Percentiles rank a stretch among this genome's conserved stretches.
These are phyloP conservation scores for Drosophila leontia DNA, from an alignment of 1,140 invertebrate species.

Conservation along the genomic window DNA sequence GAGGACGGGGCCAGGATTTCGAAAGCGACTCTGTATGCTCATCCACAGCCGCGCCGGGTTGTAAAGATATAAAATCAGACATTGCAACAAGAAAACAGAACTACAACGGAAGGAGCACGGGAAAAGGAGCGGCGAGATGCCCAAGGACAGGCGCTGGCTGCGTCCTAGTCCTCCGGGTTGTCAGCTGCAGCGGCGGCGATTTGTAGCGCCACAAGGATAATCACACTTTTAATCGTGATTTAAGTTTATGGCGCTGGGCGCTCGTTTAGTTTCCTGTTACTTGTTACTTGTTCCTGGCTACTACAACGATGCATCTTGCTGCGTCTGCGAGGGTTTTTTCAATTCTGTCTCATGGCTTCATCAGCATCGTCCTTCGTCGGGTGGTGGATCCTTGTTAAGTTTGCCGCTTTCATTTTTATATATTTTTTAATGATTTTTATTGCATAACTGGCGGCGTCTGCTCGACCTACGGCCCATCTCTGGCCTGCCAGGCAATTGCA, in stretches of 20 bases:
- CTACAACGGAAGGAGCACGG: conserved; percentile 16
- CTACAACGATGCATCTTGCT: conserved; percentile 45
- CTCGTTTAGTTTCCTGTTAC: conserved; percentile 81
- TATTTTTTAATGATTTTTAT: conserved; percentile 84
- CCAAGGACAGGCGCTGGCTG: conserved; percentile 22
- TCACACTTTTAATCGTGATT: conserved; percentile 85
- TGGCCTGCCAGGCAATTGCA: conserved; percentile 66
- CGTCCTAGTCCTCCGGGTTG: conserved; percentile 46
- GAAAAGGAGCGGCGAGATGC: conserved; percentile 4
- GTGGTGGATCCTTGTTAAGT: conserved; percentile 70
- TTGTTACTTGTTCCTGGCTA: conserved; percentile 37
- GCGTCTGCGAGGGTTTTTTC: conserved; percentile 57
- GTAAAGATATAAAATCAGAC: conserved; percentile 83
- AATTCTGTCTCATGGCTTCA: conserved; percentile 69
- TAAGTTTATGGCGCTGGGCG: conserved; percentile 83
- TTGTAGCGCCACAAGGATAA: conserved; percentile 85
- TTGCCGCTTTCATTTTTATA: conserved; percentile 79
- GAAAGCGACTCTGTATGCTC: conserved; percentile 46
- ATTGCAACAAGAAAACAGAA: conserved; percentile 67
- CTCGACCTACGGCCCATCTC: conserved; percentile 9
- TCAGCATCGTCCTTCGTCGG: conserved; percentile 26
- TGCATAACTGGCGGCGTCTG: conserved; percentile 69
- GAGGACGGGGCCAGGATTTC: conserved; percentile 12
- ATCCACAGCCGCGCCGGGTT: conserved; percentile 73
- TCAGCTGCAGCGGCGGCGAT: conserved; percentile 78